Conservation (phyloP, 1,140 invertebrate genomes). For the Steinernema feltiae region DNA sequence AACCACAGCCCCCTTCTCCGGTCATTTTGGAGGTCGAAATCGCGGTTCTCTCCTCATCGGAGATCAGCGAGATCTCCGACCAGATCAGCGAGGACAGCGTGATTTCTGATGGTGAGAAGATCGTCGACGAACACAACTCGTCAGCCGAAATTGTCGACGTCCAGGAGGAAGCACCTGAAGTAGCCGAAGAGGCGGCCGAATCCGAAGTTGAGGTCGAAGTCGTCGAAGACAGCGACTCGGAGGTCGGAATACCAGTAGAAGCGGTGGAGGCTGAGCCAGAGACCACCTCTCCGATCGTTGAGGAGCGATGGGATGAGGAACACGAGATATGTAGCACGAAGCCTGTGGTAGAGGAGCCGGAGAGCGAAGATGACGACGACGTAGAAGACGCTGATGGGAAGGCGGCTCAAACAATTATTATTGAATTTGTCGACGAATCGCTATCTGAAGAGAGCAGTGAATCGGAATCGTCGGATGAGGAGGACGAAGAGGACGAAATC, state of each 20-base stretch:
- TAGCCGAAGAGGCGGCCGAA: neutral
- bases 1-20: neutral
- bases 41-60: neutral
- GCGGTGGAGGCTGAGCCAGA: neutral
- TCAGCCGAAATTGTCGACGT: neutral
- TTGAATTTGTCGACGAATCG: neutral
- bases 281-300: too few relatives aligned
- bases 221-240: neutral
- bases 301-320: too few relatives aligned
- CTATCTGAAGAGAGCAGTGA: neutral
- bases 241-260: neutral
- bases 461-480: too few relatives aligned
- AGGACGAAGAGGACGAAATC: neutral
- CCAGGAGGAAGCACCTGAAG: neutral
- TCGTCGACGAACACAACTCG: neutral
- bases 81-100: neutral
- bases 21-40: neutral
- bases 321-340: too few relatives aligned
- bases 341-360: too few relatives aligned
- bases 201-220: neutral
- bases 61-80: neutral
- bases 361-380: neutral
- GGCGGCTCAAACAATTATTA: neutral
- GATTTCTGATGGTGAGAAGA: neutral
- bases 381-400: neutral